Evolutionary conservation across 2,888 invertebrate species (phyloP), one percentile per base, ranked within the genome.

Genomic region (Ophion slaviceki): DNA sequence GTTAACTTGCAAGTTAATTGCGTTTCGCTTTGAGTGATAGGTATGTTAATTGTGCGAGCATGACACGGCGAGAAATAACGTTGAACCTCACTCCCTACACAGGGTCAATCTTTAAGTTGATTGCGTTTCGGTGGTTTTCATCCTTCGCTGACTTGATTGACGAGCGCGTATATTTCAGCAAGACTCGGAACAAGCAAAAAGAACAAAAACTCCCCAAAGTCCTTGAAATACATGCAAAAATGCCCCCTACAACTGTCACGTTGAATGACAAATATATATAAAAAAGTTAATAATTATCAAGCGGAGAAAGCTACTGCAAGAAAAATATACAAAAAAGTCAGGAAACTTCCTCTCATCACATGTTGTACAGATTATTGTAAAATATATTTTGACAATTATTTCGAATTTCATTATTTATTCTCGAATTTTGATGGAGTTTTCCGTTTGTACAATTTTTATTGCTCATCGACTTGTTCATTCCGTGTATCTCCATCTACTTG

Each of bases 301-400:
- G 75, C n/a, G 36, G 24, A 64, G 61, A 78, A 40, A 82, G 75
- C 64, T 77, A 53, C 75, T 76, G 72, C 68, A 80, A 80, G 66
- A 59, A 40, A 57, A 62, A 24, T 68, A 71, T 70, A 77, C 53
- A 72, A 76, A 70, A 61, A 67, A 47, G 62, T 20, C 75, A 68
- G 36, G 32, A 84, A 57, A 76, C 57, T 36, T 76, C 45, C 82
- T 62, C 67, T 87, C 71, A 88, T 84, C 61, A 66, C 62, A 84
- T 80, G 67, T 87, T 93, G 92, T 93, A 93, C 92, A 93, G 91
- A 91, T 88, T 91, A 92, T 92, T 92, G 91, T 93, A 93, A 92
- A 92, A 92, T 92, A 91, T 90, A 91, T 91, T 92, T 92, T 92
- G 92, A 90, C 90, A 90, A 91, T 89, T 70, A 90, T 88, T 72